phyloP scores from a whole-genome alignment of 2,797 vertebrate species.

The Pterois miles region DNA sequence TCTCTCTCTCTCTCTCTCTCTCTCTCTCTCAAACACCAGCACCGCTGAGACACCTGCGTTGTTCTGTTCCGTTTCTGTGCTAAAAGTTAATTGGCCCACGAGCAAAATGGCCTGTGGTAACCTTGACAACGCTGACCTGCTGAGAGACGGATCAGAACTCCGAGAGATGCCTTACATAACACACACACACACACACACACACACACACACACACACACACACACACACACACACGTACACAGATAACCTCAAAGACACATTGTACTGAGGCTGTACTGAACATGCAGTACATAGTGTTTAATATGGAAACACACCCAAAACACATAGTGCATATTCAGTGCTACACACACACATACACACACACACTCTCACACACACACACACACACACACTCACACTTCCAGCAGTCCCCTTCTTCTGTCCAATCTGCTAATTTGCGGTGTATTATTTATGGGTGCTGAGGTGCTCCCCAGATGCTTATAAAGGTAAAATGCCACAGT shows the following conservation, averaged over 20 bases:
- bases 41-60: slow-evolving; percentile 54
- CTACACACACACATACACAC: slow-evolving; percentile 19
- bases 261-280: slow-evolving; percentile 1
- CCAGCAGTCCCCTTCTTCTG: slow-evolving; percentile 47
- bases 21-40: too few relatives aligned
- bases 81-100: slow-evolving; percentile 78
- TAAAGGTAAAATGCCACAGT: slow-evolving; percentile 69
- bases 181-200: slow-evolving; percentile 28
- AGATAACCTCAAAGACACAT: background rate
- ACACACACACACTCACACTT: slow-evolving; percentile 25
- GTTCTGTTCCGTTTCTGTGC: slow-evolving; percentile 51
- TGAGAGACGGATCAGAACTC: slow-evolving; percentile 73
- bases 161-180: slow-evolving; percentile 45
- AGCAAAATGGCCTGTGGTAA: slow-evolving; percentile 77
- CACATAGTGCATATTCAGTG: background rate
- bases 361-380: slow-evolving; percentile 32
- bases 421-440: slow-evolving; percentile 82
- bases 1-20: background rate
- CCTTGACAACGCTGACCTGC: slow-evolving; percentile 82
- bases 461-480: slow-evolving; percentile 71
- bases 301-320: background rate
- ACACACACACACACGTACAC: background rate
- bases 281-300: background rate
- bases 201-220: slow-evolving; percentile 3
- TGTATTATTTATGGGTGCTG: slow-evolving; percentile 80